Evolutionary conservation across 2,797 vertebrate species (phyloP), one percentile per base, ranked within the genome.

Genomic region (Manis javanica): DNA sequence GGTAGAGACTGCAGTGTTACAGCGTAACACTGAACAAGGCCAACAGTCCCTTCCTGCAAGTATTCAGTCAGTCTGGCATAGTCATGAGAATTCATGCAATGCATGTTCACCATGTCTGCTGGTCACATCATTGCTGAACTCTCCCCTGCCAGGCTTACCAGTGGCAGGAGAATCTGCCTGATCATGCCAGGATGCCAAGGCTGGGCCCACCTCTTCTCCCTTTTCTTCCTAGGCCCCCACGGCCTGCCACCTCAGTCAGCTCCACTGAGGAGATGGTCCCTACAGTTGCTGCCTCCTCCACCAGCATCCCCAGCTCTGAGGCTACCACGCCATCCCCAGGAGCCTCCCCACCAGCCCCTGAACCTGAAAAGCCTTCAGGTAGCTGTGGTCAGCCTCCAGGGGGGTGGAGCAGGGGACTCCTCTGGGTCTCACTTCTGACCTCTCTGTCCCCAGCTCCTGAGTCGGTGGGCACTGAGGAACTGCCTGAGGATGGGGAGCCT

Each of bases 401-500:
- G 10, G 11, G n/a, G 2, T 1, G 3, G 61, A 11, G 18, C 5
- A 0, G 18, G 16, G 24, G 37, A 3, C 12, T n/a, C 34, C 57
- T 34, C 16, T 21, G 2, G 37, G 66, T 31, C 37, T 46, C 29
- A 69, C 75, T 29, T 39, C 59, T 29, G 66, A 71, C 37, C 5
- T 75, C 1, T 85, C 39, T 82, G 31, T 90, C 74, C 74, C 6
- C 77, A 98, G 98, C 88, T 68, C 83, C 96, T 0, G 57, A 98
- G 24, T 98, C 77, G 0, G 97, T 95, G 2, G 98, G 98, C 1
- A 97, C 98, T 0, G 93, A 99, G 49, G 98, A 69, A 61, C 98
- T 96, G 0, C 97, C 96, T 0, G 98, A 98, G 7, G 98, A 97
- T 0, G 99, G 98, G 0, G 99, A 98, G 4, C 99, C 99, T 0